Evolutionary conservation across 2,113 vertebrate genomes (phyloP).

Genomic region (Gambusia holbrooki): DNA sequence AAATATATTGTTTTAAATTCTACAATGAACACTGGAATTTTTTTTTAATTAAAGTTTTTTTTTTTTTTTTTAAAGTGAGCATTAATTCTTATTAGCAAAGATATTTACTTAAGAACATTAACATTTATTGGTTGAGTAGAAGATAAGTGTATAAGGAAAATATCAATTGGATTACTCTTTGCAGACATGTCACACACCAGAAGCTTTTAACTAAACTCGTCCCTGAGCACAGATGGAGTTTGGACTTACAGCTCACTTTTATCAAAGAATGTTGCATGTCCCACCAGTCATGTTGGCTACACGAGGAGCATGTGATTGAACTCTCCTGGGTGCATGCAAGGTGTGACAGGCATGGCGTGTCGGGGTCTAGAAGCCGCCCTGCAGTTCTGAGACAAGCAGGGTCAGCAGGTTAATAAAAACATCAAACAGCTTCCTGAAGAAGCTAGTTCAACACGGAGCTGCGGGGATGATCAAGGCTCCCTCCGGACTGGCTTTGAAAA

Average conservation of each 20-base stretch:
- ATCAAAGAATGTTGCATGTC: constrained; percentile 41
- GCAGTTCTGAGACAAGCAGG: constrained; percentile 46
- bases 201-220: constrained; percentile 34
- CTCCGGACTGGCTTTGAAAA: constrained; percentile 10
- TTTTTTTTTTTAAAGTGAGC: too few relatives aligned
- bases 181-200: constrained; percentile 10
- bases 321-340: constrained; percentile 56
- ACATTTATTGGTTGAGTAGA: too few relatives aligned
- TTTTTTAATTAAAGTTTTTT: too few relatives aligned
- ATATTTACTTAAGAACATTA: too few relatives aligned
- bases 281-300: constrained; percentile 44
- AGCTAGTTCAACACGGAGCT: constrained; percentile 51
- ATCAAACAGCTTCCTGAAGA: constrained; percentile 62
- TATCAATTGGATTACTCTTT: too few relatives aligned
- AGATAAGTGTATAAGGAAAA: too few relatives aligned
- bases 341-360: constrained; percentile 45
- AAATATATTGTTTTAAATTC: too few relatives aligned
- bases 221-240: constrained; percentile 20
- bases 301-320: constrained; percentile 72
- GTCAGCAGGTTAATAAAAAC: constrained; percentile 76
- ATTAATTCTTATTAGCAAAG: too few relatives aligned
- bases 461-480: constrained; percentile 31
- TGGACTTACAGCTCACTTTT: constrained; percentile 58
- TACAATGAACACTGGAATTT: background rate
- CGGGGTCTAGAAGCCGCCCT: constrained; percentile 57